Evolutionary conservation across 2,888 invertebrate genomes (phyloP), one percentile per base, ranked within the genome.

Genomic region (Loripinus fragilis): DNA sequence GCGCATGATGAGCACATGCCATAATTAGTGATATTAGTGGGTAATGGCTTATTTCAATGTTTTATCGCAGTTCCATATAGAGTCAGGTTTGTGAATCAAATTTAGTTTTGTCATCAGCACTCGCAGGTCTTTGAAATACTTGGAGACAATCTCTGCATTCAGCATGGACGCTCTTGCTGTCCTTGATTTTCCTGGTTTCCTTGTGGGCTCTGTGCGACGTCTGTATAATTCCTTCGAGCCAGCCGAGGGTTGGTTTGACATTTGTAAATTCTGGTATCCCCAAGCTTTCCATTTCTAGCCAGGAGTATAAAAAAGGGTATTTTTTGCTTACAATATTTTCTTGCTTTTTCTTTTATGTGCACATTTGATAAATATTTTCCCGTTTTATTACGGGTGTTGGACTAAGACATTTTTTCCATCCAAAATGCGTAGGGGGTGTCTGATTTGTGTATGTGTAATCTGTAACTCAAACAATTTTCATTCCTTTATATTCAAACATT

Each of bases 141-240:
- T 33, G 0, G 17, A 30, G 1, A 38, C 23, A 1, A 69, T 3
- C 20, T 10, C 33, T 25, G 15, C 0, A 38, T 65, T 70, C 0
- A 66, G 25, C 55, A 64, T 68, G 5, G 70, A 30, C 17, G 80
- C 73, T n/a, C 73, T 23, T 0, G 60, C 41, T 20, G 69, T 45
- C 1, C 76, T 66, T 0, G 76, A 38, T 45, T 74, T 80, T 64
- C 74, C 76, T 17, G 76, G 73, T 50, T 71, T 80, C 35, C 73
- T 74, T 0, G 76, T 74, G 0, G 74, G 45, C 5, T 71, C 64
- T 5, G 76, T 76, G 23, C 74, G 67, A 0, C 71, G 42, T 17
- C 52, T 69, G n/a, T 76, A 68, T 33, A 80, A 20, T 0, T 73
- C 69, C 15, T 73, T 50, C 67, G n/a, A 66, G 74, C 72, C 72